These are phyloP conservation scores for Willisornis vidua DNA, from an alignment of 2,113 vertebrate genomes.

Conservation along the genomic window DNA sequence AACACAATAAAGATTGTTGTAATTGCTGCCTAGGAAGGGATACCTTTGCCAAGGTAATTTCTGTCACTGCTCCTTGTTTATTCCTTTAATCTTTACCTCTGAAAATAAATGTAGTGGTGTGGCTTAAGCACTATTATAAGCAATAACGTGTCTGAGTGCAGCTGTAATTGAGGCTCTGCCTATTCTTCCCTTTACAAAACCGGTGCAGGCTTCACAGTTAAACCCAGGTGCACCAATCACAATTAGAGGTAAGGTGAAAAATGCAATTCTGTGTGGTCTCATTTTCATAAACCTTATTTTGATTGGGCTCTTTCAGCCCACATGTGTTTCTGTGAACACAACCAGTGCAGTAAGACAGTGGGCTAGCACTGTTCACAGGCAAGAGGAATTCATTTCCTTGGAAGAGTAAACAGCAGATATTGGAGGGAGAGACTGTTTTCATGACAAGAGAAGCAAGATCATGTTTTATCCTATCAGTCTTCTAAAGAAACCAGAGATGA, in stretches of 20 bases:
- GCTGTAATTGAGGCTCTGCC: not conserved
- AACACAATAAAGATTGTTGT: not conserved
- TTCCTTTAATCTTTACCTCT: not conserved
- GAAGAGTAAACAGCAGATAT: not conserved
- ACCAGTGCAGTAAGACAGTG: not conserved
- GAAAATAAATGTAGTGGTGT: not conserved
- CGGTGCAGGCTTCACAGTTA: not conserved
- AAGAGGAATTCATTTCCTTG: not conserved
- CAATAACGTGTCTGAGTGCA: not conserved
- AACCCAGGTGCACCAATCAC: not conserved
- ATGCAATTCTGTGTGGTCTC: not conserved
- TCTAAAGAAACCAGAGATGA: not conserved
- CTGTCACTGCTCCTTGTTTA: not conserved
- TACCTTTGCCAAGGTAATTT: not conserved
- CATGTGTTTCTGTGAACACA: not conserved
- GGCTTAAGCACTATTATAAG: not conserved
- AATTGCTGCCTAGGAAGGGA: not conserved
- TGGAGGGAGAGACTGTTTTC: not conserved
- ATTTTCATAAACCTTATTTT: not conserved
- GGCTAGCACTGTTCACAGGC: not conserved
- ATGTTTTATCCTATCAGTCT: not conserved
- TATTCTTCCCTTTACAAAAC: not conserved
- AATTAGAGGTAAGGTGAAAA: not conserved
- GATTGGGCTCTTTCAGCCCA: not conserved
- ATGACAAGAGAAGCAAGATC: not conserved